Evolutionary conservation across 1,140 invertebrate species (phyloP), one percentile per base, ranked within the genome.

Genomic region (Brachionus calyciflorus): DNA sequence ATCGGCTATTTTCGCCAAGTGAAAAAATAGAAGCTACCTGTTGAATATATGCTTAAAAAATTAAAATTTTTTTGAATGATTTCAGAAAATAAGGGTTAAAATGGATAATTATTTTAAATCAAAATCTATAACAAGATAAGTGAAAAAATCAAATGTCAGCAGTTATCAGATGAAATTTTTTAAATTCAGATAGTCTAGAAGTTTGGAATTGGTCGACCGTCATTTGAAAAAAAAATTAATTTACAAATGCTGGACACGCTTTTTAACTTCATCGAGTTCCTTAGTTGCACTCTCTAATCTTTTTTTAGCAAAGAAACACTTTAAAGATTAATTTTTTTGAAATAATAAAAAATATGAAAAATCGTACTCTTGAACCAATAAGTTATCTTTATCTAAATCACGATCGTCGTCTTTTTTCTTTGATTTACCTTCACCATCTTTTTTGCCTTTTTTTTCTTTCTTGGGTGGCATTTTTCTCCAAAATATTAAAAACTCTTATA

Each of bases 241-340:
- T 73, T 73, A 73, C 69, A 73, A 19, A 40, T 12, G 37, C 3
- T 73, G 28, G 33, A 73, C 69, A 4, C 51, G 30, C 12, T 73
- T 37, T 40, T 73, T 73, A 14, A 55, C 69, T 55, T 73, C 69
- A 0, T 73, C 69, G 14, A 73, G 69, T 21, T 73, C 69, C 24
- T 40, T 51, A 10, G 46, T 51, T 3, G 40, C 46, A 21, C 1
- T 26, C 17, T 73, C 69, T 6, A 73, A 30, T 73, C 69, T 73
- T 12, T 12, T 26, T 30, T 48, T 19, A 7, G 30, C 28, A 73
- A 55, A 12, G 12, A 30, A 73, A 9, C 12, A 14, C 19, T 10
- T 3, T 6, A n/a, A 57, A 40, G 28, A 21, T 12, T n/a, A n/a
- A n/a, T n/a, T n/a, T n/a, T n/a, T n/a, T n/a, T n/a, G n/a, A 40